These are phyloP conservation scores for Chlorodrepanis virens DNA, from an alignment of 2,113 vertebrate species.

Conservation along the genomic window DNA sequence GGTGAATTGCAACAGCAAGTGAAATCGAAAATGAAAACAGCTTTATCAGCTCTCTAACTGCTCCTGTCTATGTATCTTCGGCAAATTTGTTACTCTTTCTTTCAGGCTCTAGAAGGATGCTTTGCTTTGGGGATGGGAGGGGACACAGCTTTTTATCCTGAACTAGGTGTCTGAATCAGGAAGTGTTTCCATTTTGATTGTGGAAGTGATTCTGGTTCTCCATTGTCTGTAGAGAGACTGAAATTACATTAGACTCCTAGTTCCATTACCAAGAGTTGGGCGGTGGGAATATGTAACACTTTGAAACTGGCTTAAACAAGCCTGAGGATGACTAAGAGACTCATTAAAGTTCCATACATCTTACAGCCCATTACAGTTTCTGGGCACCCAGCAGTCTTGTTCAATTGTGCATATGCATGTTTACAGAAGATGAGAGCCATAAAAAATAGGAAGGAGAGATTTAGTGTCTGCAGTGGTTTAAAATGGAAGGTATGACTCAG, in stretches of 20 bases:
- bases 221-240: background rate
- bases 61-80: background rate
- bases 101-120: background rate
- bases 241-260: background rate
- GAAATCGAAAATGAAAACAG: background rate
- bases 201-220: background rate
- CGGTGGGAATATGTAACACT: background rate
- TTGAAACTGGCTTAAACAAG: background rate
- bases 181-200: background rate
- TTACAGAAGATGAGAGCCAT: background rate
- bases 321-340: background rate
- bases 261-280: background rate
- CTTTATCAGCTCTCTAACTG: background rate
- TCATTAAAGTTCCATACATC: background rate
- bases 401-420: background rate
- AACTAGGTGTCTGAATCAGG: background rate
- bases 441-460: background rate
- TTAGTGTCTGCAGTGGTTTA: background rate
- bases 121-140: rapidly evolving
- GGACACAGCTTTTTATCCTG: background rate
- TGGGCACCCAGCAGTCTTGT: background rate
- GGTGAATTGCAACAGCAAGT: background rate
- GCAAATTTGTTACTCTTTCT: background rate
- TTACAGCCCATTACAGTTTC: background rate
- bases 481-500: background rate